Base-by-base conservation (phyloP, 2,113 vertebrate species). In the Marmota monax region DNA sequence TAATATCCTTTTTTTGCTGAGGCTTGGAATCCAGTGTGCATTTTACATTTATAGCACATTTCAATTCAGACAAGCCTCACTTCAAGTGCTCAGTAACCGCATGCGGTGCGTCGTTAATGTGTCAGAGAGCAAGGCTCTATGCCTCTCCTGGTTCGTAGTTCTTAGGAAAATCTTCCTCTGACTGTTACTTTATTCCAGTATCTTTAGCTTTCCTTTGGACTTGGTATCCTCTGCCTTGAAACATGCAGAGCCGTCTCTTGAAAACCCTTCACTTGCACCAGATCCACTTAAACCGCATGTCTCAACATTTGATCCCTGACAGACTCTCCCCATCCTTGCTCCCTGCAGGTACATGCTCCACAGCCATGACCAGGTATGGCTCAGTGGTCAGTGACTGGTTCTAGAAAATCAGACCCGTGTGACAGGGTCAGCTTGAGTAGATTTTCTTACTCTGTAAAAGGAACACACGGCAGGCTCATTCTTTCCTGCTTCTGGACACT, bases 241-340 rank as follows among this genome's bases (percentile, higher is more conserved):
- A 51, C 77, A 88, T 29, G 65, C 32, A 45, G 7, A 56, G 37
- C 5, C 8, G 65, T 86, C 51, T 29, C 48, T 51, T 74, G 42
- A 69, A 94, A 63, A 29, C 16, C 27, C 51, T 84, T 80, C 5
- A 4, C 80, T 94, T 79, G 69, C 65, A 72, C 20, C 27, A 23
- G 42, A 32, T 72, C n/a, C 2, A 13, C 88, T 92, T 79, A 56
- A 65, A 23, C n/a, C 79, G 51, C 27, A 48, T 22, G 84, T 84
- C 51, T 92, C 77, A 56, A 90, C 80, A 90, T 96, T 39, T 23
- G 29, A 27, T 67, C 20, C 70, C 39, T 67, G n/a, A 63, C 27
- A n/a, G 85, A 16, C 42, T 67, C 39, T 92, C 65, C 72, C 1
- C 51, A 61, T 18, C 65, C 56, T 77, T 53, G 63, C 20, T 87